Evolutionary conservation across 2,888 invertebrate genomes (phyloP), one percentile per base, ranked within the genome.

Genomic region (Andrena camellia): DNA sequence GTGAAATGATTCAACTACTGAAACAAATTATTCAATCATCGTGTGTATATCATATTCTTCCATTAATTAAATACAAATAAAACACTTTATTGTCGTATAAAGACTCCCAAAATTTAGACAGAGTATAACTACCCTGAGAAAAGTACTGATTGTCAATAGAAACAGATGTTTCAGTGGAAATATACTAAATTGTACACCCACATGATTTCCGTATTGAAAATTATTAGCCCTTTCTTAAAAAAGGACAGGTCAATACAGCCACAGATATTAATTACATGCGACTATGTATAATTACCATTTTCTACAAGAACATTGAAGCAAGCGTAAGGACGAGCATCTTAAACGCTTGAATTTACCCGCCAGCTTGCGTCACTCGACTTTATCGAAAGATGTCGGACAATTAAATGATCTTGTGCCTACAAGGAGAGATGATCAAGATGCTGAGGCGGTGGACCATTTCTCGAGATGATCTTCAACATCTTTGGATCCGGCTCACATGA

Each of bases 381-480:
- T 66, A 66, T 81, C 74, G 83, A 72, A 63, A 64, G 29, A 48
- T n/a, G 54, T 17, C 48, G 52, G 31, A 20, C 42, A 68, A 81
- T 83, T 52, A 73, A 88, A 83, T 85, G 86, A 85, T 76, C 69
- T 68, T 60, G 62, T 69, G 59, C 31, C 42, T 62, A 20, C 54
- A 72, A 71, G 59, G 75, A 83, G 77, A 91, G 91, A 91, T 90
- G 89, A 89, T 91, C 84, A 76, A 89, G 86, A 90, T 91, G 84
- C 86, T 85, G 84, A 73, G 77, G 74, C 60, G 82, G 87, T 89
- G 90, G 88, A 90, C 89, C 90, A 87, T 91, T 89, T 90, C 91
- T 92, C 89, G 91, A 91, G 93, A 93, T 92, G 92, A 93, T 93
- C 90, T 92, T 91, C 90, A 90, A 91, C 92, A 91, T 93, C 92